Conservation (phyloP, 2,797 vertebrate genomes). For the Scolopax bukidnonensis region DNA sequence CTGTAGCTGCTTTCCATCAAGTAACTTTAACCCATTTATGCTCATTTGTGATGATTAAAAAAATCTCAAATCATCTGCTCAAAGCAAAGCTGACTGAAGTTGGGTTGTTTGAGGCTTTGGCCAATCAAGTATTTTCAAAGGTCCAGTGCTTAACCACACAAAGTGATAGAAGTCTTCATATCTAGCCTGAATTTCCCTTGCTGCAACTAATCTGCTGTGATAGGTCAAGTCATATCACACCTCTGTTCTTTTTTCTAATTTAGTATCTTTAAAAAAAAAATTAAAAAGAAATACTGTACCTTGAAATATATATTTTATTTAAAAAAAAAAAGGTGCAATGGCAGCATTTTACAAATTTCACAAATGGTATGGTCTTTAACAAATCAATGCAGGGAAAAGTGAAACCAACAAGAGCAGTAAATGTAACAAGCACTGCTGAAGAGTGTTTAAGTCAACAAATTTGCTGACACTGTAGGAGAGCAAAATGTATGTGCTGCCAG, state of each 20-base stretch:
- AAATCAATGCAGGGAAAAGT: not conserved
- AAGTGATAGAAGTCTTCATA: not conserved
- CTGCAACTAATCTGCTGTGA: not conserved
- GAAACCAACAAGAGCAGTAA: not conserved
- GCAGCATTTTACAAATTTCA: not conserved
- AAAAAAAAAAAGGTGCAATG: not conserved
- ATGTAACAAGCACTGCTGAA: not conserved
- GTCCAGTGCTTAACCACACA: not conserved
- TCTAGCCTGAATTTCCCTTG: not conserved
- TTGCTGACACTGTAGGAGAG: not conserved
- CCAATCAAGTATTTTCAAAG: not conserved
- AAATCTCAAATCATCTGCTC: not conserved
- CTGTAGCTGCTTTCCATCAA: not conserved
- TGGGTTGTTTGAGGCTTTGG: not conserved
- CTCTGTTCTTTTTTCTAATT: not conserved
- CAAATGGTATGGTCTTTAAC: not conserved
- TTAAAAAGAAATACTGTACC: not conserved
- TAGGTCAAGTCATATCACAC: not conserved
- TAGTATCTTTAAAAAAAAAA: not conserved
- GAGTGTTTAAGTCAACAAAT: not conserved
- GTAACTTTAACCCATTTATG: not conserved
- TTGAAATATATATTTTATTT: not conserved
- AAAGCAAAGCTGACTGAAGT: not conserved
- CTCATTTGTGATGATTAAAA: not conserved
- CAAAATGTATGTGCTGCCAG: not conserved